Evolutionary conservation across 1,140 invertebrate species (phyloP).

Genomic region (Formica selysi): DNA sequence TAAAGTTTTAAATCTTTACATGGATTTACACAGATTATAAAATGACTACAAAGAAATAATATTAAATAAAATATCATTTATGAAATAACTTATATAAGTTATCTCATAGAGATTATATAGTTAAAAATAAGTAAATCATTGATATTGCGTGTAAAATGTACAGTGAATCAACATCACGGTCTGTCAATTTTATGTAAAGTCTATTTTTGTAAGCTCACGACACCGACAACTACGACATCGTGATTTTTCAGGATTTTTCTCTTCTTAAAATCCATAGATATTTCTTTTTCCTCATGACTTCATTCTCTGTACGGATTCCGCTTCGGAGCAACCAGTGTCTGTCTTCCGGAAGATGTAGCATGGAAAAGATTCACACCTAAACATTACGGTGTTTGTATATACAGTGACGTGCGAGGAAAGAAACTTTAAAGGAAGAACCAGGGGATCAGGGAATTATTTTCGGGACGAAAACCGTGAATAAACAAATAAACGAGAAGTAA

Average conservation of each 20-base stretch:
- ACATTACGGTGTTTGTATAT: conserved; percentile 71
- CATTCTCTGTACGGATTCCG: neutral
- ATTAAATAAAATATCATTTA: no score
- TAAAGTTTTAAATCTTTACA: no score
- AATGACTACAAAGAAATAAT: no score
- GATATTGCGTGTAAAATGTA: neutral
- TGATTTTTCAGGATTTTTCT: neutral
- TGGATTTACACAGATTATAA: no score
- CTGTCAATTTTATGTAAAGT: neutral
- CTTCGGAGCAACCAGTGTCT: conserved; percentile 8
- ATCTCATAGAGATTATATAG: no score
- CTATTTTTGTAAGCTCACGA: neutral
- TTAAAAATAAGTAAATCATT: no score
- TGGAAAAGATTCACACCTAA: conserved; percentile 65
- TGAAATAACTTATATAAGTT: no score
- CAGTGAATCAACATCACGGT: neutral
- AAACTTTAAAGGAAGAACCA: neutral
- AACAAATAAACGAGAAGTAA: conserved; percentile 2
- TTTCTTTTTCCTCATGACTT: conserved; percentile 7
- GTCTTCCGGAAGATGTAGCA: conserved; percentile 35
- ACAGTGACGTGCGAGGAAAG: conserved; percentile 60
- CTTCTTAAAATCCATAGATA: neutral
- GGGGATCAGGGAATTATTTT: conserved; percentile 12
- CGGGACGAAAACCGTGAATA: conserved; percentile 2
- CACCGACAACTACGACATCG: neutral